phyloP scores from a whole-genome alignment of 2,888 invertebrate species.

The Hirtodrosophila confusa region DNA sequence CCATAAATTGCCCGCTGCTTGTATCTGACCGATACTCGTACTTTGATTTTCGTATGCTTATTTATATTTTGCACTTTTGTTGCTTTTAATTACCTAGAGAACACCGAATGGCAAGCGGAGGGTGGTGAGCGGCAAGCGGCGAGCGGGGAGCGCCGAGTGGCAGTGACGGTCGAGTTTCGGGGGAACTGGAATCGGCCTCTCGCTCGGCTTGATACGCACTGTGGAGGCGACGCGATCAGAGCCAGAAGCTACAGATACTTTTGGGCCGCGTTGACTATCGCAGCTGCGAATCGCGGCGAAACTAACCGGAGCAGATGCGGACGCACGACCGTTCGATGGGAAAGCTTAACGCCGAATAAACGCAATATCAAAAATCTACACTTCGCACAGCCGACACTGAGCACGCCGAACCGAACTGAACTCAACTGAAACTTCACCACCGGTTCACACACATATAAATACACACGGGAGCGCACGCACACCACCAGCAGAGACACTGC shows the following conservation, averaged over 20 bases:
- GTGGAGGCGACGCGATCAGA: slow-evolving; percentile 29
- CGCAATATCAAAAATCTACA: slow-evolving; percentile 58
- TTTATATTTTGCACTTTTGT: not conserved
- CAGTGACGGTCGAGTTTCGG: not conserved
- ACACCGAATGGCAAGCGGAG: slow-evolving; percentile 24
- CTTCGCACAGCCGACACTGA: slow-evolving; percentile 26
- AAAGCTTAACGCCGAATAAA: slow-evolving; percentile 83
- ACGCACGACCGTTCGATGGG: slow-evolving; percentile 81
- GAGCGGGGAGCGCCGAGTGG: slow-evolving; percentile 12
- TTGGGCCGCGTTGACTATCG: slow-evolving; percentile 6
- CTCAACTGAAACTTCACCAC: slow-evolving; percentile 56
- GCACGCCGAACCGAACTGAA: slow-evolving; percentile 30
- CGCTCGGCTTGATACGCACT: slow-evolving; percentile 25
- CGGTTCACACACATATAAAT: slow-evolving; percentile 57
- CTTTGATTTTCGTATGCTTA: not conserved
- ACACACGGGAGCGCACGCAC: slow-evolving; percentile 24
- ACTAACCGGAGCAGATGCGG: slow-evolving; percentile 39
- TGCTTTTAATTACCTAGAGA: slow-evolving; percentile 71
- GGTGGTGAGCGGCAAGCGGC: too few species aligned
- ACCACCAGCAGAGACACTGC: slow-evolving; percentile 10
- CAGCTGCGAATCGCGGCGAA: slow-evolving; percentile 51
- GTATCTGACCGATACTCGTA: slow-evolving; percentile 7
- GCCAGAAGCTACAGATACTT: slow-evolving; percentile 23
- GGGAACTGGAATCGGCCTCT: slow-evolving; percentile 13
- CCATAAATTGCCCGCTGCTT: slow-evolving; percentile 37